These are phyloP conservation scores for Thryonomys swinderianus DNA, from an alignment of 2,113 vertebrate genomes.

Conservation along the genomic window DNA sequence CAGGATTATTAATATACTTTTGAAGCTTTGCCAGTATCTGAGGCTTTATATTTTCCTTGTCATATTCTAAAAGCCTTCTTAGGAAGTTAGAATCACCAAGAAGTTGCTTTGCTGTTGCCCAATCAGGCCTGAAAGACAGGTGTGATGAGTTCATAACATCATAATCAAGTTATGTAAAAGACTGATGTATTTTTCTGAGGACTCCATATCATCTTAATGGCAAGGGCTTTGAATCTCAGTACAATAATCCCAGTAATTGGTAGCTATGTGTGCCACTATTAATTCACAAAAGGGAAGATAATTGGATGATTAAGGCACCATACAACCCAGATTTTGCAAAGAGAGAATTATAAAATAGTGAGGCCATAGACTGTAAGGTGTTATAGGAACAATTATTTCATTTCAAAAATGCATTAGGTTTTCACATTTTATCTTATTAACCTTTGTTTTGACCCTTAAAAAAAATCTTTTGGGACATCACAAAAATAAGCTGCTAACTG, in stretches of 20 bases:
- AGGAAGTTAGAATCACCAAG: conserved; percentile 91
- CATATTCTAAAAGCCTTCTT: conserved; percentile 88
- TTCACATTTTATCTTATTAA: neutral
- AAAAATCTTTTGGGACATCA: neutral
- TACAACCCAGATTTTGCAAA: neutral
- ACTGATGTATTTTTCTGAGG: neutral
- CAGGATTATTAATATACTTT: conserved; percentile 90
- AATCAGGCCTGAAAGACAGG: conserved; percentile 88
- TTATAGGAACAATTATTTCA: neutral
- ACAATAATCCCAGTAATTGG: neutral
- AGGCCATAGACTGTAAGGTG: neutral
- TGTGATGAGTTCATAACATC: neutral
- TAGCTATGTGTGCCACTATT: neutral
- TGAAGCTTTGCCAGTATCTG: conserved; percentile 90
- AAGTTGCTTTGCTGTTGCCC: conserved; percentile 90
- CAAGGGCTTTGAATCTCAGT: neutral
- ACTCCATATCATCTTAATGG: neutral
- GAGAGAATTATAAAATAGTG: conserved; percentile 8
- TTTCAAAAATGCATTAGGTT: neutral
- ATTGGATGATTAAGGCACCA: neutral
- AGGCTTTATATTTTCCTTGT: conserved; percentile 91
- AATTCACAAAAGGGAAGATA: neutral
- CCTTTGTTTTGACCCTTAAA: conserved; percentile 12
- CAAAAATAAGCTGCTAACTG: neutral
- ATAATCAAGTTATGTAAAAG: neutral